Conservation (phyloP, 2,113 vertebrate genomes). For the Brienomyrus longianalis region DNA sequence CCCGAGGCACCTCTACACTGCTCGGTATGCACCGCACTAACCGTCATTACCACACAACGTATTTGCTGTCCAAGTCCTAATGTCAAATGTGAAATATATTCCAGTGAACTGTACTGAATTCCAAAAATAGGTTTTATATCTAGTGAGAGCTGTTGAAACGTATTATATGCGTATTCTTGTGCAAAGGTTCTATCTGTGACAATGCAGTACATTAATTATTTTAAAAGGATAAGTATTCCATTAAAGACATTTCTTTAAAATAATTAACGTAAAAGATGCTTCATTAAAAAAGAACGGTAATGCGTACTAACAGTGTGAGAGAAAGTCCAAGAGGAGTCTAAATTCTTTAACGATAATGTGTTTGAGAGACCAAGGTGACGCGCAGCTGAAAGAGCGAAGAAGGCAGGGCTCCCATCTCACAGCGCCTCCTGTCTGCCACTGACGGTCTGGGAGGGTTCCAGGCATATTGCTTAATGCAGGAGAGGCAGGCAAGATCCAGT, state of each 20-base stretch:
- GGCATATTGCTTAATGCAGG: background rate
- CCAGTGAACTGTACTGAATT: background rate
- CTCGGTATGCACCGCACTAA: background rate
- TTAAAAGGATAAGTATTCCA: too few relatives aligned
- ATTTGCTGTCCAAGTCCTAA: background rate
- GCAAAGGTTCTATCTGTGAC: background rate
- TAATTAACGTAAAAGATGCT: background rate
- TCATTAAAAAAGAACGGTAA: background rate
- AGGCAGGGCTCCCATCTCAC: background rate
- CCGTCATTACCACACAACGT: background rate
- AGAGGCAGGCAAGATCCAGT: background rate
- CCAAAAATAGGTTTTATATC: background rate
- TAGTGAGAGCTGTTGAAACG: background rate
- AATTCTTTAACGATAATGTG: background rate
- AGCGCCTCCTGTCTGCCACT: background rate
- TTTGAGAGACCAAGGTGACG: background rate
- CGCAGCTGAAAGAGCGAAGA: background rate
- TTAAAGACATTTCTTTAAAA: background rate
- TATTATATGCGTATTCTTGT: background rate
- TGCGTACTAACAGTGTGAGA: background rate
- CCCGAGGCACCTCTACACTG: background rate
- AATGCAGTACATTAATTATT: background rate
- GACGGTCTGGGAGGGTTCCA: background rate
- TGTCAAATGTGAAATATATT: constrained; percentile 11
- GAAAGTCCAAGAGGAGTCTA: background rate